These are phyloP conservation scores for Palythoa caribaeorum DNA, from an alignment of 92 coral and sea anemone species.

Conservation along the genomic window DNA sequence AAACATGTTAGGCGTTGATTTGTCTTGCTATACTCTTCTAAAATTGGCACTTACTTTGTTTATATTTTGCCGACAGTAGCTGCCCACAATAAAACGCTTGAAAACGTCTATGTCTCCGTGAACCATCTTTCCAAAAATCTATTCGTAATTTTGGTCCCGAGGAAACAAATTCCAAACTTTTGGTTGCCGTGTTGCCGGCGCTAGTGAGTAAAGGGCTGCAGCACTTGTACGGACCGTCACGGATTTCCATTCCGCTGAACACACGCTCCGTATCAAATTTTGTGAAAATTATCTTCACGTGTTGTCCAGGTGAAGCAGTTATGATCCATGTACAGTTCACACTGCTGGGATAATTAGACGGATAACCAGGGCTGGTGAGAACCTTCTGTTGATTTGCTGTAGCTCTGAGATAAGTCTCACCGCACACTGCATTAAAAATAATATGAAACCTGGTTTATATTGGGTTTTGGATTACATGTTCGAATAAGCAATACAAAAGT, in stretches of 20 bases:
- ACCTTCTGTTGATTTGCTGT: background rate
- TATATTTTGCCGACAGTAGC: background rate
- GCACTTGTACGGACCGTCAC: background rate
- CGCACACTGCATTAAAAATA: background rate
- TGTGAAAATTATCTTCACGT: constrained; percentile 25
- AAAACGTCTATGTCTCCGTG: background rate
- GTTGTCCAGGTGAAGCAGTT: constrained; percentile 5
- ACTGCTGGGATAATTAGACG: constrained; percentile 40
- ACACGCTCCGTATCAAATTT: constrained; percentile 30
- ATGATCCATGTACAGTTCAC: constrained; percentile 53
- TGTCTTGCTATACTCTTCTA: background rate
- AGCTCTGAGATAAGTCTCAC: background rate
- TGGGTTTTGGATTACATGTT: background rate
- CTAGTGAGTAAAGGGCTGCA: background rate
- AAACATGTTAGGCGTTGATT: too few species aligned
- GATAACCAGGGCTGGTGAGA: constrained; percentile 47
- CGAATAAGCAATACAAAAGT: background rate
- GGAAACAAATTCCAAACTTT: background rate
- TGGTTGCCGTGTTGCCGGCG: background rate
- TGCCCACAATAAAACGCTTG: background rate
- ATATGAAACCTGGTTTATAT: background rate
- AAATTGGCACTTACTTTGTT: background rate
- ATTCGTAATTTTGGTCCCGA: constrained; percentile 19
- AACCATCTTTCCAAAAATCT: background rate
- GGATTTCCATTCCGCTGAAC: too few species aligned